Percentiles rank a stretch among this genome's conserved stretches.
phyloP scores from a whole-genome alignment of 2,113 vertebrate species.

The Hystrix cristata region DNA sequence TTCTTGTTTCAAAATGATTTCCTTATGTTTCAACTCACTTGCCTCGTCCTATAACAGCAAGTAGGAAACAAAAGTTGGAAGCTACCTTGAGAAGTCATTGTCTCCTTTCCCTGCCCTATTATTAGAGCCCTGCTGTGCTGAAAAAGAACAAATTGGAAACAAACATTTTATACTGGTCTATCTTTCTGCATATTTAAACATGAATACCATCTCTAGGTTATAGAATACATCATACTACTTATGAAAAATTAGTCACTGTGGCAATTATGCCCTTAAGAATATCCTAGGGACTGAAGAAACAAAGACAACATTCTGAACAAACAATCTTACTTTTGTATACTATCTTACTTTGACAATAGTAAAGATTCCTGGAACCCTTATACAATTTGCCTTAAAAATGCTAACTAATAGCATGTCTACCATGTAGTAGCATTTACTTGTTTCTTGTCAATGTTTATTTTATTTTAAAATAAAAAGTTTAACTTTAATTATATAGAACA shows the following conservation, averaged over 20 bases:
- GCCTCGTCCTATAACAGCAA: neutral
- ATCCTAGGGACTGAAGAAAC: constrained; percentile 16
- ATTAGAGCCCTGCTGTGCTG: constrained; percentile 57
- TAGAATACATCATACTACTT: constrained; percentile 58
- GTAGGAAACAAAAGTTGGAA: constrained; percentile 24
- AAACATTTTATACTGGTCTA: constrained; percentile 38
- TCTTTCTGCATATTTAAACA: constrained; percentile 72
- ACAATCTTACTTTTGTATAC: neutral
- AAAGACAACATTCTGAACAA: constrained; percentile 41
- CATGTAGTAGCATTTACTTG: neutral
- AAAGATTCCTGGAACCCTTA: neutral
- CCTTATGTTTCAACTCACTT: neutral
- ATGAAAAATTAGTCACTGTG: constrained; percentile 49
- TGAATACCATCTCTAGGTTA: neutral
- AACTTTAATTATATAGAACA: constrained; percentile 2
- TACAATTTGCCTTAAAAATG: neutral
- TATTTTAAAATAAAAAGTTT: constrained; percentile 61
- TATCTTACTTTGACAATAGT: neutral
- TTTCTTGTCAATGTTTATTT: constrained; percentile 8
- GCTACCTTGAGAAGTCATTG: constrained; percentile 62
- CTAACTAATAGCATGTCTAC: neutral
- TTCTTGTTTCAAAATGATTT: neutral
- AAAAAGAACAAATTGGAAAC: constrained; percentile 65
- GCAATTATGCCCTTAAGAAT: constrained; percentile 64
- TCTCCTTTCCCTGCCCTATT: constrained; percentile 38